Evolutionary conservation across 2,113 vertebrate species (phyloP).

Genomic region (Phalacrocorax brasilianus): DNA sequence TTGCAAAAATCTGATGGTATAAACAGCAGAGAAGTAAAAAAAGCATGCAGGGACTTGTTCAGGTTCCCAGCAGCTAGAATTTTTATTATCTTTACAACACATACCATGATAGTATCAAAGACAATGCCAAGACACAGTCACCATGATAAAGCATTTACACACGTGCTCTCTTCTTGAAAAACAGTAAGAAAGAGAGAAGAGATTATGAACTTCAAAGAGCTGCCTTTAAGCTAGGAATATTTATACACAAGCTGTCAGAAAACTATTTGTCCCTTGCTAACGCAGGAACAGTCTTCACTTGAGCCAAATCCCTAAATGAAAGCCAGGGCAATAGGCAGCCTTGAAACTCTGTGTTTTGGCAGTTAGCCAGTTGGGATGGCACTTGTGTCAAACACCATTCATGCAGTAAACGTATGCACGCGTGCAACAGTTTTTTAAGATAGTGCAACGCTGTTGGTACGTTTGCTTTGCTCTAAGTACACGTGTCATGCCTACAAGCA

Average conservation of each 20-base stretch:
- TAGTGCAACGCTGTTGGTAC: not conserved
- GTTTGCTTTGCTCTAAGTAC: not conserved
- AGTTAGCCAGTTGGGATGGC: not conserved
- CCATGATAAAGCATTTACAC: not conserved
- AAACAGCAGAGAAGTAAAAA: not conserved
- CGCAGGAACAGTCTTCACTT: not conserved
- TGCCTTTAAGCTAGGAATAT: not conserved
- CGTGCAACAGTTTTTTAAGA: not conserved
- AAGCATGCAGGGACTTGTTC: not conserved
- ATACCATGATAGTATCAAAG: not conserved
- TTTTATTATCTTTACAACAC: not conserved
- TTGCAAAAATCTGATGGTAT: not conserved
- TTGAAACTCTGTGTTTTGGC: not conserved
- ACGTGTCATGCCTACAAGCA: rapidly evolving
- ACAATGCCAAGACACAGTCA: not conserved
- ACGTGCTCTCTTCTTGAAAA: not conserved
- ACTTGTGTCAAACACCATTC: not conserved
- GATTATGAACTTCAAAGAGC: not conserved
- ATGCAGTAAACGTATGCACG: too few species aligned
- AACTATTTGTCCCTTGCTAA: not conserved
- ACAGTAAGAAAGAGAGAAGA: not conserved
- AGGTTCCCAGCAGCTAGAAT: not conserved
- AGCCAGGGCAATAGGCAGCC: not conserved
- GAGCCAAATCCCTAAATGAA: not conserved
- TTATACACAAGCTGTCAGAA: not conserved